Evolutionary conservation across 2,113 vertebrate species (phyloP).

Genomic region (Cisticola juncidis): DNA sequence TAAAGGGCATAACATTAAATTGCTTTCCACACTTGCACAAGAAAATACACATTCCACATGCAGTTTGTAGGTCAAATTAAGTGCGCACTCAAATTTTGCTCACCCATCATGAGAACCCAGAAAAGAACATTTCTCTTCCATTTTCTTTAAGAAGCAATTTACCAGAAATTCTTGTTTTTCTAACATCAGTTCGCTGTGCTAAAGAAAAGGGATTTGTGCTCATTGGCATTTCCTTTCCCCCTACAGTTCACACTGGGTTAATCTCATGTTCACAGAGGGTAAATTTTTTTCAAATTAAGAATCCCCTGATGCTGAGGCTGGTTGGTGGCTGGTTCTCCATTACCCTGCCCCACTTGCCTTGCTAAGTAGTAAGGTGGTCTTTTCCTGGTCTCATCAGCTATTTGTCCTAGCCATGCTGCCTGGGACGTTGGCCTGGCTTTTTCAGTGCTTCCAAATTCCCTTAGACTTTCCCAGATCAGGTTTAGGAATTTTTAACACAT

Average conservation of each 20-base stretch:
- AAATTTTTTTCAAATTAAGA: not conserved
- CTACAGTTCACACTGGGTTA: not conserved
- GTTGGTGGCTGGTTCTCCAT: not conserved
- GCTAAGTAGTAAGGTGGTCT: not conserved
- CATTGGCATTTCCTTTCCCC: not conserved
- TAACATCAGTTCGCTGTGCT: not conserved
- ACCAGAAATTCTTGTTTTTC: not conserved
- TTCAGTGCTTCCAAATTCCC: not conserved
- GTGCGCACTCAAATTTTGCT: not conserved
- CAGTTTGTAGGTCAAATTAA: not conserved
- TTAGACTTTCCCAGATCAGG: not conserved
- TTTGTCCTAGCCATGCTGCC: not conserved
- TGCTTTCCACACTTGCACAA: not conserved
- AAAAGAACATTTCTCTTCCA: not conserved
- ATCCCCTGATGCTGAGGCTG: not conserved
- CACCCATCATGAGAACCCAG: not conserved
- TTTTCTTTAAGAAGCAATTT: not conserved
- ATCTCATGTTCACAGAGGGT: not conserved
- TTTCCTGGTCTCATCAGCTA: not conserved
- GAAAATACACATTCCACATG: not conserved
- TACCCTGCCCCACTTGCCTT: not conserved
- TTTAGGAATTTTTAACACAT: not conserved
- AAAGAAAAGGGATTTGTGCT: not conserved
- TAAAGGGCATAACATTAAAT: not conserved
- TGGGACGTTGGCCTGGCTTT: not conserved